These are phyloP conservation scores for Mactra quadrangularis DNA, from an alignment of 1,140 invertebrate species.

Conservation along the genomic window DNA sequence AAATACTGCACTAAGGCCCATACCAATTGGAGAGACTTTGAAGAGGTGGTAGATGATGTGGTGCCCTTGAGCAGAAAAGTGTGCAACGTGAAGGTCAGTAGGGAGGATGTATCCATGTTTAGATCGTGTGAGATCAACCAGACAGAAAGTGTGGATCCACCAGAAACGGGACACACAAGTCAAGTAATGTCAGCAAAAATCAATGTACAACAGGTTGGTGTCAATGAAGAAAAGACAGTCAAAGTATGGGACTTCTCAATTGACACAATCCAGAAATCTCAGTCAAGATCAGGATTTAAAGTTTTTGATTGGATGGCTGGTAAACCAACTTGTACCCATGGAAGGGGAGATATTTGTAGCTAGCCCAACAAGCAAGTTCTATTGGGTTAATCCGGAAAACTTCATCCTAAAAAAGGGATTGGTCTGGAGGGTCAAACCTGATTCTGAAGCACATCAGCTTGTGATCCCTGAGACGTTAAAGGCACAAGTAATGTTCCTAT, in stretches of 20 bases:
- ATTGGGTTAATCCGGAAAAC: slow-evolving; percentile 4
- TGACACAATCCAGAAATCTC: neutral
- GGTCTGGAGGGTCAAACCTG: neutral
- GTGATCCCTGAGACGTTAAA: neutral
- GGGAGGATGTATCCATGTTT: neutral
- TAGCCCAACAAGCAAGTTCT: neutral
- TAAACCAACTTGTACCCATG: neutral
- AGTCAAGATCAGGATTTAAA: slow-evolving; percentile 7
- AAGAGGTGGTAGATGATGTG: slow-evolving; percentile 3
- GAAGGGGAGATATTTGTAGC: slow-evolving; percentile 36
- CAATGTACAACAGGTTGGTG: neutral
- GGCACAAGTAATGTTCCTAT: neutral
- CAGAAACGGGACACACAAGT: too few relatives aligned
- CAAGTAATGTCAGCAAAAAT: neutral
- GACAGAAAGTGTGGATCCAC: neutral
- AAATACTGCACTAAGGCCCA: slow-evolving; percentile 13
- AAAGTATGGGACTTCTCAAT: neutral
- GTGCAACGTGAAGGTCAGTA: neutral
- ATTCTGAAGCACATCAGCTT: neutral
- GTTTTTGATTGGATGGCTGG: neutral
- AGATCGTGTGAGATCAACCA: neutral
- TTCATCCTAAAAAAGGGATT: neutral
- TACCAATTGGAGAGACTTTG: slow-evolving; percentile 7
- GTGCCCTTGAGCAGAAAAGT: neutral
- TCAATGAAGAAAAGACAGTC: neutral